phyloP scores from a whole-genome alignment of 2,113 vertebrate species.

The Ceratotherium simum region DNA sequence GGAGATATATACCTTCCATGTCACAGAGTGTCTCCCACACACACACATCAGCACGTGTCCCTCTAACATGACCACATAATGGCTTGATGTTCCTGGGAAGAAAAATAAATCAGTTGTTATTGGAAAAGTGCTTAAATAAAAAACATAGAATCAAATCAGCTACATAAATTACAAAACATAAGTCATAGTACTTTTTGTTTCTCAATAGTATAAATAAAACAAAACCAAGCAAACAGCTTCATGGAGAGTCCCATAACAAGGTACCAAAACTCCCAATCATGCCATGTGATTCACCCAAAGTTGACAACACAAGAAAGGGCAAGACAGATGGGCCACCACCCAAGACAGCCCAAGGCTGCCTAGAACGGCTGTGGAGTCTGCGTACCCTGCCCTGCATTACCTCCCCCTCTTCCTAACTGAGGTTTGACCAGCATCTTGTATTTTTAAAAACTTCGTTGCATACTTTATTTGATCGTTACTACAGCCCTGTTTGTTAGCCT shows the following conservation, averaged over 20 bases:
- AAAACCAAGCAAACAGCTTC: not conserved
- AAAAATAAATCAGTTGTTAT: not conserved
- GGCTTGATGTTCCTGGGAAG: not conserved
- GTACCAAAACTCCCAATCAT: not conserved
- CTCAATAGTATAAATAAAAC: not conserved
- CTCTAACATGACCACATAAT: not conserved
- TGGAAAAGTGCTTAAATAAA: not conserved
- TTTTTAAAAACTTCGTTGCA: not conserved
- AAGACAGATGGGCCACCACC: too few species aligned
- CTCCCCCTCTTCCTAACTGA: too few species aligned
- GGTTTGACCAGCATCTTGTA: too few species aligned
- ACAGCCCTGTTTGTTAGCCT: not conserved
- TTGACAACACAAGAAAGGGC: not conserved
- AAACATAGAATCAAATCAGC: not conserved
- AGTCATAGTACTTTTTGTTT: not conserved
- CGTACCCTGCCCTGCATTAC: fast-evolving
- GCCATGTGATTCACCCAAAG: not conserved
- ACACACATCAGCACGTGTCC: not conserved
- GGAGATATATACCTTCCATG: not conserved
- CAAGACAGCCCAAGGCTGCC: too few species aligned
- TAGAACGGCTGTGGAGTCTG: fast-evolving
- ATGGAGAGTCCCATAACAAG: not conserved
- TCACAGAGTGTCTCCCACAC: not conserved
- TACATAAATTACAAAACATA: not conserved
- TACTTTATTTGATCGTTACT: not conserved